A percentile compares a stretch with the other conserved stretches of the same genome.
These are phyloP conservation scores for Cryptotermes secundus DNA, from an alignment of 1,140 invertebrate genomes.

Conservation along the genomic window DNA sequence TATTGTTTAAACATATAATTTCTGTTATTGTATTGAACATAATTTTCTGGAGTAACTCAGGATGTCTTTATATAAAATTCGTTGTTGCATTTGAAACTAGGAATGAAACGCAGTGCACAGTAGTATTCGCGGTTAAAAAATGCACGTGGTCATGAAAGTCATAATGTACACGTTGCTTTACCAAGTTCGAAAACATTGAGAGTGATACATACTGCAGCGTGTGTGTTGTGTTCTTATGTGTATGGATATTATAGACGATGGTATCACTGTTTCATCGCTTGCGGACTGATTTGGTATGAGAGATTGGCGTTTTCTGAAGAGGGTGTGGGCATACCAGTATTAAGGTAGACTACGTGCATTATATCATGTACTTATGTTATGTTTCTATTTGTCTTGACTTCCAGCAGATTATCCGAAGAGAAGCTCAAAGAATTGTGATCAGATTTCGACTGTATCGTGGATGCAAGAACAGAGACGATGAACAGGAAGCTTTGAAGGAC, in stretches of 20 bases:
- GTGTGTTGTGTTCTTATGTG: not conserved
- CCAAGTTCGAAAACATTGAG: not conserved
- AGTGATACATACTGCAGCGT: not conserved
- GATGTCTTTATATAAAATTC: not conserved
- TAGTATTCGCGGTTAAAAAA: not conserved
- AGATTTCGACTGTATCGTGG: not conserved
- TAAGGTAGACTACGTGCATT: not conserved
- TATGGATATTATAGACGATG: not conserved
- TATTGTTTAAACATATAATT: not conserved
- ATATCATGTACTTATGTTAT: not conserved
- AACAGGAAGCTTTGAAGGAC: not conserved
- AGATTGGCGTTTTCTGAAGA: not conserved
- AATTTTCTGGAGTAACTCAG: not conserved
- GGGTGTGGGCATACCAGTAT: not conserved
- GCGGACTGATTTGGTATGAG: not conserved
- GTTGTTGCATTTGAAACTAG: not conserved
- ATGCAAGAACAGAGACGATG: not conserved
- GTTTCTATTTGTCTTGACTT: not conserved
- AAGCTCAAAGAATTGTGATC: not conserved
- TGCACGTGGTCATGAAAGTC: not conserved
- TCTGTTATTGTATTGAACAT: not conserved
- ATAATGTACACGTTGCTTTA: not conserved
- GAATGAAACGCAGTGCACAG: not conserved
- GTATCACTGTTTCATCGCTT: not conserved
- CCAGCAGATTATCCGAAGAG: not conserved